Conservation (phyloP, 2,113 vertebrate species). For the Orycteropus afer region DNA sequence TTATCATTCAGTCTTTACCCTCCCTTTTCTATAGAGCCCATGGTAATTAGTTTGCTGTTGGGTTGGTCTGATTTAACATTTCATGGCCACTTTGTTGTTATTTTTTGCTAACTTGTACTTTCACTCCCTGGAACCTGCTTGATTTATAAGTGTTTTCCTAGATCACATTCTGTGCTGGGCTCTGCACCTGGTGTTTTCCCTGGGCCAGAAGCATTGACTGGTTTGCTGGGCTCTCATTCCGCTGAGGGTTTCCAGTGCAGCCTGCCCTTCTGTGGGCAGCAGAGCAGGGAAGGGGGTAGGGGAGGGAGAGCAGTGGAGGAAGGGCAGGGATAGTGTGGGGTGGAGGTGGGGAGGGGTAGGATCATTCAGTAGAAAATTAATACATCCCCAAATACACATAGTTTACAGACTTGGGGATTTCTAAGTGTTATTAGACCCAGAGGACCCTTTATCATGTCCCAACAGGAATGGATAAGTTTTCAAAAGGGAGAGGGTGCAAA, state of each 20-base stretch:
- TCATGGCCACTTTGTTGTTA: constrained; percentile 37
- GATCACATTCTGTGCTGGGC: neutral
- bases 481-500: constrained; percentile 44
- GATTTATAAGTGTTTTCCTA: constrained; percentile 66
- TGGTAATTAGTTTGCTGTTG: constrained; percentile 34
- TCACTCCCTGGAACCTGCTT: constrained; percentile 43
- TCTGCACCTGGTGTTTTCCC: constrained; percentile 66
- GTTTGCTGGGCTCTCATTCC: constrained; percentile 50
- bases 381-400: constrained; percentile 29
- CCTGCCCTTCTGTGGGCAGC: constrained; percentile 30
- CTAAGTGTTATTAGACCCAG: constrained; percentile 62
- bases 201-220: neutral
- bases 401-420: constrained; percentile 38
- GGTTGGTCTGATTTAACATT: constrained; percentile 41
- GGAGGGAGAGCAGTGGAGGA: too few species aligned
- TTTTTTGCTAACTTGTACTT: constrained; percentile 57
- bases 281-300: neutral
- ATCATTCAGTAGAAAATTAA: constrained; percentile 60
- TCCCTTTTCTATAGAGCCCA: neutral
- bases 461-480: constrained; percentile 48
- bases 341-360: neutral
- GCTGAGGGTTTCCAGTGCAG: constrained; percentile 24
- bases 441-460: constrained; percentile 30
- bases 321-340: too few species aligned
- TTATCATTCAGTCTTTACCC: neutral